Evolutionary conservation across 35 echinoderm and acorn worm species (phyloP).

Genomic region (Nesometra sesokonis): DNA sequence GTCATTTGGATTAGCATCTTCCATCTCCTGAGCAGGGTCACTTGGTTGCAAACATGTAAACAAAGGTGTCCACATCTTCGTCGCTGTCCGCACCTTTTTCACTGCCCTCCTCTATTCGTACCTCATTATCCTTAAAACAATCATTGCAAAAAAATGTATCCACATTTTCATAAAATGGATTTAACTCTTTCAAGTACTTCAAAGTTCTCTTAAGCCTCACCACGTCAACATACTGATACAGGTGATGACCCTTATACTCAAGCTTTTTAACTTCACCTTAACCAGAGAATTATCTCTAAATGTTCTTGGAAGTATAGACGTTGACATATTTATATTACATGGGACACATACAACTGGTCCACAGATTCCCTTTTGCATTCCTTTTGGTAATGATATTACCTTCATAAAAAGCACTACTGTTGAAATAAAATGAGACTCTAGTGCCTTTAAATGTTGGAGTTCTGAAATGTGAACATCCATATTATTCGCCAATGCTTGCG

Average conservation of each 20-base stretch:
- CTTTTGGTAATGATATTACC: constrained; percentile 2
- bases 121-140: too few relatives aligned
- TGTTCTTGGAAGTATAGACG: background rate
- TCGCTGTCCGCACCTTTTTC: too few relatives aligned
- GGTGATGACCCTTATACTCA: constrained; percentile 14
- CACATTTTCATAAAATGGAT: constrained; percentile 15
- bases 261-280: constrained; percentile 26
- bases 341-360: constrained; percentile 9
- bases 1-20: background rate
- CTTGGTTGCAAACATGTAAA: constrained; percentile 11
- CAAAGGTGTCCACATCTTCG: background rate
- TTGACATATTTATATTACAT: background rate
- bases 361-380: background rate
- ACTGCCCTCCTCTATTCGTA: too few relatives aligned
- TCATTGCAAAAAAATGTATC: background rate
- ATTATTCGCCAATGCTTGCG: too few relatives aligned
- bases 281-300: background rate
- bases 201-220: background rate
- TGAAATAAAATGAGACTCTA: constrained; percentile 12
- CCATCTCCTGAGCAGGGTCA: background rate
- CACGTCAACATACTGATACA: background rate
- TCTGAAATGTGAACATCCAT: too few relatives aligned
- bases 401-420: constrained; percentile 25
- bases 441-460: too few relatives aligned
- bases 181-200: background rate